phyloP scores from a whole-genome alignment of 2,797 vertebrate species.

The Vireo griseus region DNA sequence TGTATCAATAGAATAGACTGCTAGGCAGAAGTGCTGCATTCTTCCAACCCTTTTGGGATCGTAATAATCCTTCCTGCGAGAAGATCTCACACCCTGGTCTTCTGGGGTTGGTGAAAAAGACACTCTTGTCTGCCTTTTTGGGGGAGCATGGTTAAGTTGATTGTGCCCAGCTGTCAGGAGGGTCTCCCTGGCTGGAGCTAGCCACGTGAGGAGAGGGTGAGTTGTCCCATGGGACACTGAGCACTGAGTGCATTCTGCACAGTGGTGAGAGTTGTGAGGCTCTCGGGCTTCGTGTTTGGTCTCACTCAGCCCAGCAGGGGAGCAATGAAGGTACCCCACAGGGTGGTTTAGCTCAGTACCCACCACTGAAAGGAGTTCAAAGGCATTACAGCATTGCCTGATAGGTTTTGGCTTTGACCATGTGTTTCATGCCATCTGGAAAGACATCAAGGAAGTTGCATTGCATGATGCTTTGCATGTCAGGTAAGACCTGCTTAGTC shows the following conservation, averaged over 20 bases:
- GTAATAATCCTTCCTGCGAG: neutral
- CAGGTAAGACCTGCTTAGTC: neutral
- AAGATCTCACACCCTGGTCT: neutral
- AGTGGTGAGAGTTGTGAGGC: fast-evolving
- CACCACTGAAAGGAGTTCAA: neutral
- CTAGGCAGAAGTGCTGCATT: fast-evolving
- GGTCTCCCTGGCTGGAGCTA: neutral
- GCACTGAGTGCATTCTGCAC: neutral
- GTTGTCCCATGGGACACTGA: fast-evolving
- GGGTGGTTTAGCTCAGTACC: neutral
- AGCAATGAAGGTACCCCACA: neutral
- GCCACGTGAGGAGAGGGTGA: fast-evolving
- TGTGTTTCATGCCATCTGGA: neutral
- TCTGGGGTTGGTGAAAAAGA: neutral
- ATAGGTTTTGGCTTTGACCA: neutral
- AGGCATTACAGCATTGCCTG: neutral
- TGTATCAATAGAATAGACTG: neutral
- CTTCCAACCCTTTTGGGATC: neutral
- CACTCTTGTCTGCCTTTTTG: neutral
- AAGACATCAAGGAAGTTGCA: neutral
- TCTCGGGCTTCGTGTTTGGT: fast-evolving
- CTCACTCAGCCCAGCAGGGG: neutral
- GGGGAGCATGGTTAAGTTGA: neutral
- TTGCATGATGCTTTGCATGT: fast-evolving
- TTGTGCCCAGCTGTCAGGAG: neutral